Percentiles rank a stretch among this genome's conserved stretches.
Evolutionary conservation across 35 echinoderm and acorn worm species (phyloP).

Genomic region (Eucidaris tribuloides): DNA sequence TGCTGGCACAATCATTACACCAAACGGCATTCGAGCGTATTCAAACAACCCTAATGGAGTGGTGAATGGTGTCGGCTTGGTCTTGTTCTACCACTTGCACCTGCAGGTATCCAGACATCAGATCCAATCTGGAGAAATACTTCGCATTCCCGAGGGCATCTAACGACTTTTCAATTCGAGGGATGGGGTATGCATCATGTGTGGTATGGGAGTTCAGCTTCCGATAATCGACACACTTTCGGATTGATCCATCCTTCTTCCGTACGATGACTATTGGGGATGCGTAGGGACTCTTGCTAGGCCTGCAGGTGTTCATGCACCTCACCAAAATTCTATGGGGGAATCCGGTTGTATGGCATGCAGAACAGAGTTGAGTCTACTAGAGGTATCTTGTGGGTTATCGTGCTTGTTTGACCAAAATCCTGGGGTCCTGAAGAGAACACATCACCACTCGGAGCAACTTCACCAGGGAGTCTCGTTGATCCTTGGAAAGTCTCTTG

Average conservation of each 20-base stretch:
- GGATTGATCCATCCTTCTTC: too few relatives aligned
- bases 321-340: too few relatives aligned
- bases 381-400: constrained; percentile 26
- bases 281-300: constrained; percentile 16
- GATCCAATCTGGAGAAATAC: constrained; percentile 47
- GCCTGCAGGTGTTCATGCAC: constrained; percentile 23
- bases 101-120: constrained; percentile 30
- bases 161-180: constrained; percentile 44
- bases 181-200: constrained; percentile 33
- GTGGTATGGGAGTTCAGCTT: constrained; percentile 37
- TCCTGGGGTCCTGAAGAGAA: constrained; percentile 39
- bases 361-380: constrained; percentile 27
- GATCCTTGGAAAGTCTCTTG: neutral
- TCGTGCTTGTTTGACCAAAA: neutral
- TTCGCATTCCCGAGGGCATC: too few relatives aligned
- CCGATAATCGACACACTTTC: constrained; percentile 56
- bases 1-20: too few relatives aligned
- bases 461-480: too few relatives aligned
- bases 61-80: constrained; percentile 1
- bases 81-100: too few relatives aligned
- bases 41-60: constrained; percentile 46
- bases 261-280: constrained; percentile 34
- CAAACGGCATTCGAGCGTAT: constrained; percentile 33
- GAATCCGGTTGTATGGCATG: constrained; percentile 28
- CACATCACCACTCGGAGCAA: constrained; percentile 27